phyloP scores from a whole-genome alignment of 2,113 vertebrate genomes.

The Tautogolabrus adspersus region DNA sequence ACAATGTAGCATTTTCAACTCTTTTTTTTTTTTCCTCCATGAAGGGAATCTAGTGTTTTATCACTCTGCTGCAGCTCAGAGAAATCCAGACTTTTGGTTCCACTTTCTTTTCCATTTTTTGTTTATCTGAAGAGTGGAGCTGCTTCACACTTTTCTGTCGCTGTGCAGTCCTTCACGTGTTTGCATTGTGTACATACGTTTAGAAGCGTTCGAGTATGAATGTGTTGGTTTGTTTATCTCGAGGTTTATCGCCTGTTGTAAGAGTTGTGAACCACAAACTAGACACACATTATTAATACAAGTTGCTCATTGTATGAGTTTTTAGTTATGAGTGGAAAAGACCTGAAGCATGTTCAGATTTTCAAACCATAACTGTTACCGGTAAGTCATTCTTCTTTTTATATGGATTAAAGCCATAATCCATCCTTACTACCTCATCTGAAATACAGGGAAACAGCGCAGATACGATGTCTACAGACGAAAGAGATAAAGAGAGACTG shows the following conservation, averaged over 20 bases:
- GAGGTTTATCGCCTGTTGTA: conserved; percentile 29
- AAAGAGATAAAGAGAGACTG: conserved; percentile 25
- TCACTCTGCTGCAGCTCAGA: conserved; percentile 46
- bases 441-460: conserved; percentile 2
- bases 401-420: conserved; percentile 60
- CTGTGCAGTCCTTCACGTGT: neutral
- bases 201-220: conserved; percentile 1
- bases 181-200: neutral
- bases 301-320: conserved; percentile 1
- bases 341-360: neutral
- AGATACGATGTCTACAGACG: conserved; percentile 19
- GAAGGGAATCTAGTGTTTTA: conserved; percentile 62
- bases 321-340: neutral
- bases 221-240: neutral
- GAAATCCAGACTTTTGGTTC: conserved; percentile 11
- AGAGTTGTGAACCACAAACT: conserved; percentile 64
- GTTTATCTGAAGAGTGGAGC: conserved; percentile 7
- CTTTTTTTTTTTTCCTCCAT: conserved; percentile 44
- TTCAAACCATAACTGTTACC: neutral
- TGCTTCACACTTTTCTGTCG: conserved; percentile 22
- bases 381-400: conserved; percentile 2
- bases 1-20: conserved; percentile 70
- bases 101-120: neutral
- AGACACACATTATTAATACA: neutral
- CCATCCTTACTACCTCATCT: conserved; percentile 77